These are phyloP conservation scores for Telenomus remus DNA, from an alignment of 1,140 invertebrate species.

Conservation along the genomic window DNA sequence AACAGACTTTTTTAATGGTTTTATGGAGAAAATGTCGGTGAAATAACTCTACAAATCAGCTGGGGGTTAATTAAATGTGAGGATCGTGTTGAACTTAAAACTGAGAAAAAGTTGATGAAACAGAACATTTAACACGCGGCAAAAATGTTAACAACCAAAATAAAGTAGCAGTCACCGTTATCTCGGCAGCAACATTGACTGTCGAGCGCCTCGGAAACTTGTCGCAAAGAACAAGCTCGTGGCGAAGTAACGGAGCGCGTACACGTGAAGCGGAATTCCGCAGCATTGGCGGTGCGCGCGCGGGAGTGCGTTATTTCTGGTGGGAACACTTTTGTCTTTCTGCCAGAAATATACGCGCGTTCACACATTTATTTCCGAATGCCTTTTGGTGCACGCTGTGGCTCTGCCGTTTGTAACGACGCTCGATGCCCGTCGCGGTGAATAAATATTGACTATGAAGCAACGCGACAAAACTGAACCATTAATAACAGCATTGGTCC, in stretches of 20 bases:
- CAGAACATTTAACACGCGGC: slow-evolving; percentile 38
- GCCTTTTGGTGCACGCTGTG: slow-evolving; percentile 3
- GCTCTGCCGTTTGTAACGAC: slow-evolving; percentile 50
- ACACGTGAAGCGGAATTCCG: slow-evolving; percentile 56
- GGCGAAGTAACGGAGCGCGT: slow-evolving; percentile 52
- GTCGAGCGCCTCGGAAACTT: slow-evolving; percentile 32
- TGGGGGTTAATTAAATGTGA: slow-evolving; percentile 51
- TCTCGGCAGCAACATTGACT: slow-evolving; percentile 47
- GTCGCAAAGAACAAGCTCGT: slow-evolving; percentile 47
- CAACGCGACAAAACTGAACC: slow-evolving; percentile 68
- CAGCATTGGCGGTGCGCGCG: slow-evolving; percentile 42
- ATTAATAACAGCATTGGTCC: slow-evolving; percentile 68
- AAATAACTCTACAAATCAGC: slow-evolving; percentile 26
- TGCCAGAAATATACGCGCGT: slow-evolving; percentile 59
- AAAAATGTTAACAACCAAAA: slow-evolving; percentile 55
- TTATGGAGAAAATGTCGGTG: too few relatives aligned
- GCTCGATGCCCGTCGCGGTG: slow-evolving; percentile 53
- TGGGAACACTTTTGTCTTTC: slow-evolving; percentile 64
- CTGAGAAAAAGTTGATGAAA: slow-evolving; percentile 26
- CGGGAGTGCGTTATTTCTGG: slow-evolving; percentile 41
- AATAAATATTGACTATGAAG: slow-evolving; percentile 69
- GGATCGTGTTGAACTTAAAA: slow-evolving; percentile 28
- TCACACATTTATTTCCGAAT: slow-evolving; percentile 63
- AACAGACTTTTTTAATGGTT: too few relatives aligned
- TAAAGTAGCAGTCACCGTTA: slow-evolving; percentile 55